A percentile compares a stretch with the other conserved stretches of the same genome.
Conservation (phyloP, 1,140 invertebrate genomes). For the Euschistus heros region DNA sequence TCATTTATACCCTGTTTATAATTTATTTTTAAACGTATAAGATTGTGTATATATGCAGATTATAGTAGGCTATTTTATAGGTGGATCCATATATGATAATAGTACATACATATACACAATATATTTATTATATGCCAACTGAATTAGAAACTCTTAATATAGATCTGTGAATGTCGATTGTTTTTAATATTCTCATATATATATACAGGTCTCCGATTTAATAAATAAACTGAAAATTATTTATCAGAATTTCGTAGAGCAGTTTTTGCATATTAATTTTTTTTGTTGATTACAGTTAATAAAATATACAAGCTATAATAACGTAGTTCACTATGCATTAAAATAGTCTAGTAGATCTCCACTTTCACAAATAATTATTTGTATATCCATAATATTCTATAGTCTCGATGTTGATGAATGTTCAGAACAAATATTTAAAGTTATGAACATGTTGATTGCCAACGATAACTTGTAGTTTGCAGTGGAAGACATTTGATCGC, state of each 20-base stretch:
- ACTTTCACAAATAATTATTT: background rate
- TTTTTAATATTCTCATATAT: background rate
- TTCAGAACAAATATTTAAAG: too few species aligned
- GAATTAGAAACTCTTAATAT: slow-evolving; percentile 9
- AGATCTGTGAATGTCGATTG: slow-evolving; percentile 15
- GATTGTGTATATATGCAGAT: slow-evolving; percentile 18
- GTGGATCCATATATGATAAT: slow-evolving; percentile 5
- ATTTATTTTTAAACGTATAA: slow-evolving; percentile 17
- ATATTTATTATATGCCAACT: slow-evolving; percentile 7
- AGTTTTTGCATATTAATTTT: too few species aligned
- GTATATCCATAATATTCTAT: background rate
- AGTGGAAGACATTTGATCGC: too few species aligned
- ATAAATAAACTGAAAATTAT: too few species aligned
- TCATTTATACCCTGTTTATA: slow-evolving; percentile 19
- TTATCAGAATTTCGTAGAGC: too few species aligned
- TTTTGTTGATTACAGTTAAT: too few species aligned
- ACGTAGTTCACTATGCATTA: background rate
- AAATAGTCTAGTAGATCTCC: background rate
- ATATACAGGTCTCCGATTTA: too few species aligned
- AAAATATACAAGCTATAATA: slow-evolving; percentile 2
- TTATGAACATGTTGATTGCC: too few species aligned
- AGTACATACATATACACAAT: slow-evolving; percentile 5
- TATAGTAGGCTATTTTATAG: slow-evolving; percentile 22
- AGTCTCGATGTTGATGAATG: background rate
- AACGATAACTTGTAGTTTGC: too few species aligned